phyloP scores from a whole-genome alignment of 2,113 vertebrate genomes.

The Epinephelus cyanopodus region DNA sequence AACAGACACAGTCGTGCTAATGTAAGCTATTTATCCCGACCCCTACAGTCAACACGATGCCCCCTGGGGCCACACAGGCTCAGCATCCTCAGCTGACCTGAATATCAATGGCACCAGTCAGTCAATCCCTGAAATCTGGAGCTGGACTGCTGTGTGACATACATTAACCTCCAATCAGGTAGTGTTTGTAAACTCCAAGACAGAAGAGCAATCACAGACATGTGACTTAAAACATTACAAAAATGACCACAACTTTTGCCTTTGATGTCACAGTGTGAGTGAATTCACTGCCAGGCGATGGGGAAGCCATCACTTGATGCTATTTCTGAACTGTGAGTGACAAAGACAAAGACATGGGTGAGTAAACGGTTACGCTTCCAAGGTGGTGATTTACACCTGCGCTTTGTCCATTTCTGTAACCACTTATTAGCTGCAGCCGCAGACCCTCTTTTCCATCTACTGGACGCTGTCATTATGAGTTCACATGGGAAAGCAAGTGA shows the following conservation, averaged over 20 bases:
- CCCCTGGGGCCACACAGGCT: conserved; percentile 48
- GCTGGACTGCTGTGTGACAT: conserved; percentile 15
- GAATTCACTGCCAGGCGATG: background rate
- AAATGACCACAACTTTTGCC: background rate
- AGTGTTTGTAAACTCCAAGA: conserved; percentile 10
- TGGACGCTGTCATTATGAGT: background rate
- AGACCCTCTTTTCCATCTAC: background rate
- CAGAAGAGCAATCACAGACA: background rate
- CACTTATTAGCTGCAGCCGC: background rate
- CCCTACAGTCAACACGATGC: conserved; percentile 68
- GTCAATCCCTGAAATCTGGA: conserved; percentile 38
- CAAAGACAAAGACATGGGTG: background rate
- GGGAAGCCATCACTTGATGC: conserved; percentile 2
- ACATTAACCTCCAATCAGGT: conserved; percentile 35
- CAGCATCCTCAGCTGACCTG: conserved; percentile 65
- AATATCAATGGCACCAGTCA: conserved; percentile 71
- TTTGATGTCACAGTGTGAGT: background rate
- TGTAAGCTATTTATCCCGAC: conserved; percentile 70
- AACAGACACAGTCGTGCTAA: conserved; percentile 59
- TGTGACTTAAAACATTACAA: background rate
- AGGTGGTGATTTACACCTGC: background rate
- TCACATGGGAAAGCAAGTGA: background rate
- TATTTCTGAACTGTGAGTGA: background rate
- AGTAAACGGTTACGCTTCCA: background rate
- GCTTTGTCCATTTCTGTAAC: conserved; percentile 1